Conservation (phyloP, 2,888 invertebrate species). For the Cheilosia vernalis region DNA sequence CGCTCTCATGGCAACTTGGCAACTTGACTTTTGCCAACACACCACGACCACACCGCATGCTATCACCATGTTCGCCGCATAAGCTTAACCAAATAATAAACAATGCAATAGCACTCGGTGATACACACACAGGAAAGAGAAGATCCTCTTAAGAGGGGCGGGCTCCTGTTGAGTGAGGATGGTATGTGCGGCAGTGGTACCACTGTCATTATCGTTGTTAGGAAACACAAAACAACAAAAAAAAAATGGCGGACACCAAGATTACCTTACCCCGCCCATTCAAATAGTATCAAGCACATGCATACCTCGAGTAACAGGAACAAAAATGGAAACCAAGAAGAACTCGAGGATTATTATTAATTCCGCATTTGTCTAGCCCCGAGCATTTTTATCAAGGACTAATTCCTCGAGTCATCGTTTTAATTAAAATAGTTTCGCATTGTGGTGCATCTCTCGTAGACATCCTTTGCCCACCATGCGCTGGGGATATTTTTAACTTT, state of each 20-base stretch:
- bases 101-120: slow-evolving; percentile 31
- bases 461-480: background rate
- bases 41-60: background rate
- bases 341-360: slow-evolving; percentile 64
- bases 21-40: slow-evolving; percentile 29
- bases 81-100: slow-evolving; percentile 29
- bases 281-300: slow-evolving; percentile 4
- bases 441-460: slow-evolving; percentile 31
- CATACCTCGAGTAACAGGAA: slow-evolving; percentile 21
- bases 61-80: background rate
- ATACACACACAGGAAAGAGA: slow-evolving; percentile 28
- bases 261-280: slow-evolving; percentile 17
- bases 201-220: slow-evolving; percentile 55
- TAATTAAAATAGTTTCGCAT: slow-evolving; percentile 71
- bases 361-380: slow-evolving; percentile 66
- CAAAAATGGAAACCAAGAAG: slow-evolving; percentile 38
- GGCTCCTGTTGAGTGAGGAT: slow-evolving; percentile 40
- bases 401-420: slow-evolving; percentile 67
- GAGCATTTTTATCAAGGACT: slow-evolving; percentile 67
- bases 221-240: slow-evolving; percentile 4
- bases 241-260: slow-evolving; percentile 16
- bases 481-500: slow-evolving; percentile 49
- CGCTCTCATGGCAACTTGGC: background rate
- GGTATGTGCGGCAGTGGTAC: background rate
- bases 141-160: slow-evolving; percentile 50